These are phyloP conservation scores for Melanotus villosus DNA, from an alignment of 2,888 invertebrate species.

Conservation along the genomic window DNA sequence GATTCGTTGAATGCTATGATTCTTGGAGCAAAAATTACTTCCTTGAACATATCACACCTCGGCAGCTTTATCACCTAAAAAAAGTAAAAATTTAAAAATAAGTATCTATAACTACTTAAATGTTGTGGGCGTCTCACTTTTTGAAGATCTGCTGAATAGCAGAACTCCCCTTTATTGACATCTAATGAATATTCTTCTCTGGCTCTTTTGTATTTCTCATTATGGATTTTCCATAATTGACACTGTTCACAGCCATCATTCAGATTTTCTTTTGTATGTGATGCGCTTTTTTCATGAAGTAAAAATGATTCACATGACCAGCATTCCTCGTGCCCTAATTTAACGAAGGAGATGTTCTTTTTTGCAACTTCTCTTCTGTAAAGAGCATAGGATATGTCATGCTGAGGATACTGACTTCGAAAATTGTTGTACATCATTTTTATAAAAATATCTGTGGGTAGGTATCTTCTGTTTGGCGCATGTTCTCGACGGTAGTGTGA, in stretches of 20 bases:
- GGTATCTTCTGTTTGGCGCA: slow-evolving; percentile 1
- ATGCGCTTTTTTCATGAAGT: background rate
- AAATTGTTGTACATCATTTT: slow-evolving; percentile 4
- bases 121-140: background rate
- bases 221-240: background rate
- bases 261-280: slow-evolving; percentile 7
- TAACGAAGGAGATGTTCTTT: background rate
- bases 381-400: background rate
- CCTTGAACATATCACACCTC: slow-evolving; percentile 1
- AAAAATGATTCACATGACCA: background rate
- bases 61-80: background rate
- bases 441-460: slow-evolving; percentile 8
- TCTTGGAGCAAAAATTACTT: background rate
- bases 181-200: background rate
- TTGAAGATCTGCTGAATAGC: background rate
- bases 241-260: background rate
- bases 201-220: background rate
- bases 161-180: background rate
- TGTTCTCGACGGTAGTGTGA: background rate
- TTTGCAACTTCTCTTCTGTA: slow-evolving; percentile 5
- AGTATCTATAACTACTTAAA: too few relatives aligned
- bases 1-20: background rate
- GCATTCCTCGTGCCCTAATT: slow-evolving; percentile 18
- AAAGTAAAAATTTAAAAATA: too few relatives aligned
- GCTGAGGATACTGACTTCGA: background rate